Evolutionary conservation across 2,113 vertebrate genomes (phyloP).

Genomic region (Xiphophorus hellerii): DNA sequence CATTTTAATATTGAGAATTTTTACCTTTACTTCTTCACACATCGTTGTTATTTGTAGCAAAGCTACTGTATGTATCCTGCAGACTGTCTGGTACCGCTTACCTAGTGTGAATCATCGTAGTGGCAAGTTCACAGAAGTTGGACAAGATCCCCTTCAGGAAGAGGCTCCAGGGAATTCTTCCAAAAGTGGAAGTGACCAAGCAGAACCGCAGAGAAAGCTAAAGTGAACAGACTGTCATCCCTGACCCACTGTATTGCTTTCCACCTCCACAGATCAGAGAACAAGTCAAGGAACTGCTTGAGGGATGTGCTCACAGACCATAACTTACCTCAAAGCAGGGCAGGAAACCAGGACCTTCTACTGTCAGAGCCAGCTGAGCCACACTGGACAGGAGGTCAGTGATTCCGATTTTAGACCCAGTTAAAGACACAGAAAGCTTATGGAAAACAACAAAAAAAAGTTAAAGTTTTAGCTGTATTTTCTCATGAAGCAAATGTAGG

Average conservation of each 20-base stretch:
- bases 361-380: conserved; percentile 12
- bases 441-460: neutral
- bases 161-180: conserved; percentile 24
- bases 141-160: conserved; percentile 35
- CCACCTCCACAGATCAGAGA: conserved; percentile 40
- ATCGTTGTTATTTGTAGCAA: neutral
- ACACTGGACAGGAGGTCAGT: neutral
- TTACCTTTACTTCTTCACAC: neutral
- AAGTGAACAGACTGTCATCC: conserved; percentile 33
- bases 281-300: conserved; percentile 36
- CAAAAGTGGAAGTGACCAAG: conserved; percentile 44
- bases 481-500: neutral
- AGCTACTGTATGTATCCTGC: neutral
- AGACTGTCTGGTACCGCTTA: conserved; percentile 2
- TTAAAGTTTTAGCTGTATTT: neutral
- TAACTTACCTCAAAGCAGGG: conserved; percentile 10
- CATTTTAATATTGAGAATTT: neutral
- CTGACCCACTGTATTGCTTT: conserved; percentile 27
- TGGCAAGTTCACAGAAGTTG: conserved; percentile 25
- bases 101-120: conserved; percentile 30
- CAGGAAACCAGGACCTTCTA: conserved; percentile 9
- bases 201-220: conserved; percentile 49
- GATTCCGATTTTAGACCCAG: conserved; percentile 8
- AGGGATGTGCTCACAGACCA: conserved; percentile 6
- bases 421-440: neutral